These are phyloP conservation scores for Chaenogobius annularis DNA, from an alignment of 2,113 vertebrate genomes.

Conservation along the genomic window DNA sequence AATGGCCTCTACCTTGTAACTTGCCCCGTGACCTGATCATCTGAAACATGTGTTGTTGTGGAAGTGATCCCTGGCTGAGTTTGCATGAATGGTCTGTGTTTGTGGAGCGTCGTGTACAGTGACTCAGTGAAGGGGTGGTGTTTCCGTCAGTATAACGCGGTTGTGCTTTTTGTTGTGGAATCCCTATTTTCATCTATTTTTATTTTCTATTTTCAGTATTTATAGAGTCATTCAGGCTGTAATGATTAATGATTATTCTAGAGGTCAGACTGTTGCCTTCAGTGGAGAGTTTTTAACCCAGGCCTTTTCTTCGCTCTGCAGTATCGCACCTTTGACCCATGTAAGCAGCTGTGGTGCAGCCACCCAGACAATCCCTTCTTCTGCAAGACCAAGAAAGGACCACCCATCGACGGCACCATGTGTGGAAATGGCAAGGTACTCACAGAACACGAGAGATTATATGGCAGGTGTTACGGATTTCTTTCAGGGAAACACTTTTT, in stretches of 20 bases:
- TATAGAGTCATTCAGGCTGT: constrained; percentile 44
- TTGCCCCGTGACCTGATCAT: constrained; percentile 49
- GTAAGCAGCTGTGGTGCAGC: constrained; percentile 98
- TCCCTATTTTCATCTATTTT: constrained; percentile 55
- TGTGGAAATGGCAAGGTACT: constrained; percentile 92
- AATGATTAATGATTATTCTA: constrained; percentile 29
- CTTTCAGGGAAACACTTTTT: neutral
- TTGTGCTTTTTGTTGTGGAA: constrained; percentile 54
- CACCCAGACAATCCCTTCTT: constrained; percentile 98
- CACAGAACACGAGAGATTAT: neutral
- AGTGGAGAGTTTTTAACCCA: constrained; percentile 3
- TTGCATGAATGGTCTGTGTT: constrained; percentile 78
- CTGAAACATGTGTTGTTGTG: constrained; percentile 40
- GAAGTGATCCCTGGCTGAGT: constrained; percentile 64
- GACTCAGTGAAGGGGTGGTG: constrained; percentile 47
- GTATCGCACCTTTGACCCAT: constrained; percentile 96
- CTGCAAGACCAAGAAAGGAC: constrained; percentile 99
- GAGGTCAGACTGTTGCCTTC: constrained; percentile 13
- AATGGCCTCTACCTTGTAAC: constrained; percentile 48
- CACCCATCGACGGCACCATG: constrained; percentile 94
- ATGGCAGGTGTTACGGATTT: neutral
- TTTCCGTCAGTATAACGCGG: constrained; percentile 49
- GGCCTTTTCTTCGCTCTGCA: constrained; percentile 68
- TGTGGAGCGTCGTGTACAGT: constrained; percentile 59
- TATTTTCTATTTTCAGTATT: constrained; percentile 42